Base-by-base conservation (phyloP, 2,113 vertebrate species). In the Eira barbara region DNA sequence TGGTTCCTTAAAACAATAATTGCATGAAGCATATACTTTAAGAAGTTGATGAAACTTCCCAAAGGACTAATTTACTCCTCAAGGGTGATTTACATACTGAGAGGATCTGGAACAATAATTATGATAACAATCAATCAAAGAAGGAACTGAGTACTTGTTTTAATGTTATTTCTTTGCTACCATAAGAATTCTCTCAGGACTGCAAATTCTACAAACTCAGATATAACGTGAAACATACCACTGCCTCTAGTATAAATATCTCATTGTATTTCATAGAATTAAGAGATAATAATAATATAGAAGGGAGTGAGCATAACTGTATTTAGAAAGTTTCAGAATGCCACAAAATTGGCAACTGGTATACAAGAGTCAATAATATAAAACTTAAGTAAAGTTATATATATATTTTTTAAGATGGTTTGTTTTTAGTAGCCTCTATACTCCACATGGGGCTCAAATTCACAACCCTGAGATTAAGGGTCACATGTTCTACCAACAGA, bases 41-140 rank as follows among this genome's bases (percentile, higher is more conserved):
- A 91, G 45, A 79, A 85, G 34, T 78, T 95, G 47, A 93, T 91
- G 57, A 95, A 95, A 91, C 42, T 96, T 96, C 86, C 76, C 49
- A 81, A 76, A 95, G 42, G 89, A 88, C 55, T 92, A 95, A 92
- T 92, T 88, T 91, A 82, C 29, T 87, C 36, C 21, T 87, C n/a
- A 93, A 57, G 59, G 29, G 29, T 69, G 86, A 93, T 36, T 73
- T 91, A 85, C 34, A 82, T 57, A 81, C 42, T 69, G 9, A 81
- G 29, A 94, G 1, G 25, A 84, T 88, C 29, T 63, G 45, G 31
- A 90, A 80, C 21, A 94, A 87, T 81, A 91, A 91, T 93, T 91
- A 98, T 59, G 14, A 80, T 52, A 61, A 25, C 34, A 96, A 71
- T 94, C 55, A 63, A 52, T 95, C 83, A 87, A 88, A 89, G n/a